A percentile compares a stretch with the other conserved stretches of the same genome.
phyloP scores from a whole-genome alignment of 1,140 invertebrate genomes.

The Zaprionus nigranus region DNA sequence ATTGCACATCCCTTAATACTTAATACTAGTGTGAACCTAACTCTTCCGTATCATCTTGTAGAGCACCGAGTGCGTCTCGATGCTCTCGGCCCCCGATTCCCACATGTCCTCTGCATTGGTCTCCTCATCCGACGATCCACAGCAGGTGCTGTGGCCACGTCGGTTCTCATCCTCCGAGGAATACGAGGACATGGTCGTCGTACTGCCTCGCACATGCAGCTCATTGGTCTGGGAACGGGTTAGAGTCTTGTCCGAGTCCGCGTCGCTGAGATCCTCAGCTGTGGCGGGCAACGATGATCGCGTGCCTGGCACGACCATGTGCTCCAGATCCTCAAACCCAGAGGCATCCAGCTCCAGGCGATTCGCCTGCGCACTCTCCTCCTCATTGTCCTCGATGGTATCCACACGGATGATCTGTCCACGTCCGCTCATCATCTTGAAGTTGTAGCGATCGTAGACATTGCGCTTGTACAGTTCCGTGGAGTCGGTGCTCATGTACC shows the following conservation, averaged over 20 bases:
- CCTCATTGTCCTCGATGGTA: constrained; percentile 82
- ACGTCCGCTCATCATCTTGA: constrained; percentile 68
- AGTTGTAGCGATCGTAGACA: constrained; percentile 83
- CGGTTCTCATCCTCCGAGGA: constrained; percentile 70
- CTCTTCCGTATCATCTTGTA: constrained; percentile 88
- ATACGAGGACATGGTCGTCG: constrained; percentile 57
- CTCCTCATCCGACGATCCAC: constrained; percentile 87
- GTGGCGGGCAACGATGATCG: constrained; percentile 25
- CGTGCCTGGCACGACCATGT: constrained; percentile 67
- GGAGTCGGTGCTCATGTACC: constrained; percentile 91
- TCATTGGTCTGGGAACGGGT: constrained; percentile 64
- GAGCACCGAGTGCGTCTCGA: constrained; percentile 93
- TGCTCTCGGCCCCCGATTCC: constrained; percentile 93
- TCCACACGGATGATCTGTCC: constrained; percentile 78
- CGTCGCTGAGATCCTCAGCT: constrained; percentile 63
- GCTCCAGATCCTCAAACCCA: constrained; percentile 79
- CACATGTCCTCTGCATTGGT: constrained; percentile 90
- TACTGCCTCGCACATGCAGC: constrained; percentile 54
- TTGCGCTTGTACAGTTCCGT: constrained; percentile 85
- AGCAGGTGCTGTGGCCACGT: constrained; percentile 71
- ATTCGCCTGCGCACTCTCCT: constrained; percentile 61
- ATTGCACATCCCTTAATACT: constrained; percentile 67
- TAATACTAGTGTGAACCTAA: constrained; percentile 42
- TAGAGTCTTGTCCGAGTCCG: constrained; percentile 77
- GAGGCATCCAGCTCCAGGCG: constrained; percentile 41